Evolutionary conservation across 2,113 vertebrate species (phyloP).

Genomic region (Gnathonemus longibarbis): DNA sequence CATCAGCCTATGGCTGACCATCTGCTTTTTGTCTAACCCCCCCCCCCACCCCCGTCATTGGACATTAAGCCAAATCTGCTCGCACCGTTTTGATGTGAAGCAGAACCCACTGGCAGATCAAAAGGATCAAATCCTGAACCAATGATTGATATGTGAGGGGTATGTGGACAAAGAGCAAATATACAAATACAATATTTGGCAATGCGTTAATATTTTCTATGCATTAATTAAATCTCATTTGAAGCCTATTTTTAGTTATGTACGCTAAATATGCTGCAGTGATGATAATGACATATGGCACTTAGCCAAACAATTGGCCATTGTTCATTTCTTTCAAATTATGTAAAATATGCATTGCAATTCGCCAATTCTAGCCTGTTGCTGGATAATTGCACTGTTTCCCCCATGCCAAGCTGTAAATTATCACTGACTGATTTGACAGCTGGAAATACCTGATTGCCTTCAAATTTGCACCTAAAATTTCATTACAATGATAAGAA

Average conservation of each 20-base stretch:
- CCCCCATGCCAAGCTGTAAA: not conserved
- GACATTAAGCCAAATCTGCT: not conserved
- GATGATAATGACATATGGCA: not conserved
- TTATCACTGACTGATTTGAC: not conserved
- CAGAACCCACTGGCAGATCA: not conserved
- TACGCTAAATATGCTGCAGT: not conserved
- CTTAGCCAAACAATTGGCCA: not conserved
- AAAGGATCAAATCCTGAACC: not conserved
- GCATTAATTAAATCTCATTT: not conserved
- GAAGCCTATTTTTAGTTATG: not conserved
- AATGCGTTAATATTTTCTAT: not conserved
- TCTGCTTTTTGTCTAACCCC: not conserved
- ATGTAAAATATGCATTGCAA: not conserved
- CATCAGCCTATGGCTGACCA: not conserved
- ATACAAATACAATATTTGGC: not conserved
- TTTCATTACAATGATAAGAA: not conserved
- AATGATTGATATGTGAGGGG: not conserved
- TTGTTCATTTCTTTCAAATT: not conserved
- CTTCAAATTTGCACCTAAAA: not conserved
- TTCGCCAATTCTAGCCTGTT: not conserved
- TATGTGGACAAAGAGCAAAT: not conserved
- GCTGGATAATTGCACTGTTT: not conserved
- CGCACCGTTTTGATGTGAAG: not conserved
- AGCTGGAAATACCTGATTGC: not conserved
- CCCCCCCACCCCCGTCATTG: not conserved